Evolutionary conservation across 2,113 vertebrate species (phyloP).

Genomic region (Cinclus mexicanus): DNA sequence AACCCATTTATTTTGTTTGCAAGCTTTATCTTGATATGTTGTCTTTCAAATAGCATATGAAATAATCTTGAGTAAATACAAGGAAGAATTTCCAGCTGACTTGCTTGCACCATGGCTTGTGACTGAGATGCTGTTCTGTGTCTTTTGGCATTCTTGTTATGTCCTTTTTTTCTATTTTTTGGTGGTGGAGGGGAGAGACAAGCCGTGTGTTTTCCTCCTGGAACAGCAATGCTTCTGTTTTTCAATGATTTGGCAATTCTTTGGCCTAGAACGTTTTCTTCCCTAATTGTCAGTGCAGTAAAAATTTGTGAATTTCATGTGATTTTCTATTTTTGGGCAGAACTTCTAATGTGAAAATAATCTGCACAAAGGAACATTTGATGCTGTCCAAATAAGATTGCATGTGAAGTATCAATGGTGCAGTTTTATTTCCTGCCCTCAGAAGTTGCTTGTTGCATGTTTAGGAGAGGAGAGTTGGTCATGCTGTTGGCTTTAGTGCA

Average conservation of each 20-base stretch:
- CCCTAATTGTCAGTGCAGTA: background rate
- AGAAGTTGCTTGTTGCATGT: background rate
- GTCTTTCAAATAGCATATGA: background rate
- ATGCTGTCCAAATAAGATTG: background rate
- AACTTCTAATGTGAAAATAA: background rate
- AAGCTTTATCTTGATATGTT: constrained; percentile 31
- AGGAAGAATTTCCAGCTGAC: constrained; percentile 33
- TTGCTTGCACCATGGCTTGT: background rate
- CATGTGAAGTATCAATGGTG: background rate
- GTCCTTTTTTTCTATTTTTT: background rate
- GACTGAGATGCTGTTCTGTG: background rate
- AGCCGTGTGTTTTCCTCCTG: background rate
- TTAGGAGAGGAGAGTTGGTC: background rate
- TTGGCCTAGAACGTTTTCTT: background rate
- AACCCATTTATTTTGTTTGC: background rate
- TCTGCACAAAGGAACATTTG: background rate
- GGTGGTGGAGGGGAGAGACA: background rate
- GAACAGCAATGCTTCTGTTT: background rate
- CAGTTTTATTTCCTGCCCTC: background rate
- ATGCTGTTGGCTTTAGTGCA: background rate
- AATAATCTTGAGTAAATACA: constrained; percentile 34
- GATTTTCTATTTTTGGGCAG: background rate
- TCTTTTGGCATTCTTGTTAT: background rate
- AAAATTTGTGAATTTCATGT: background rate
- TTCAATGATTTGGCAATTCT: background rate